Conservation (phyloP, 64 coral and sea anemone species). For the Anthopleura sola region DNA sequence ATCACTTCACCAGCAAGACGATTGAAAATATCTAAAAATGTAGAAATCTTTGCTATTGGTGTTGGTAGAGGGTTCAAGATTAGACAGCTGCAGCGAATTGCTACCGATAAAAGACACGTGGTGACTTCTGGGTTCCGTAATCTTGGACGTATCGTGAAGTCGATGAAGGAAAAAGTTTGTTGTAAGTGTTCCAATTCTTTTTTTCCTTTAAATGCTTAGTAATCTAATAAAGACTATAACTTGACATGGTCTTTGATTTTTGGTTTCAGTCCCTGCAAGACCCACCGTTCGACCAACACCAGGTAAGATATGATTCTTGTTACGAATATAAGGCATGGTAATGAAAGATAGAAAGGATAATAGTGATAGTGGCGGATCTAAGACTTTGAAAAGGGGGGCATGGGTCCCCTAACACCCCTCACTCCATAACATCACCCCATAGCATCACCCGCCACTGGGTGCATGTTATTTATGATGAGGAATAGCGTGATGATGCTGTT, state of each 20-base stretch:
- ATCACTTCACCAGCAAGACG: constrained; percentile 15
- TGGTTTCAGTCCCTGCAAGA: not conserved
- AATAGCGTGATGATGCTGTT: not conserved
- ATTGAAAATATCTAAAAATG: constrained; percentile 4
- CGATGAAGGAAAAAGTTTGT: constrained; percentile 1
- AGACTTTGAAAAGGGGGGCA: too few species aligned
- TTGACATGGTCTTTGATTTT: not conserved
- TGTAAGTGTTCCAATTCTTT: not conserved
- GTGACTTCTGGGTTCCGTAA: constrained; percentile 28
- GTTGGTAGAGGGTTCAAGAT: constrained; percentile 36
- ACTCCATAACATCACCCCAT: too few species aligned
- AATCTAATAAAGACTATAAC: too few species aligned
- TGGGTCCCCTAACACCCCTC: too few species aligned
- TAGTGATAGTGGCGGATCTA: too few species aligned
- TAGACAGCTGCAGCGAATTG: constrained; percentile 29
- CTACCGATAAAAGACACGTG: constrained; percentile 11
- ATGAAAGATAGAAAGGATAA: too few species aligned
- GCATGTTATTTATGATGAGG: too few species aligned
- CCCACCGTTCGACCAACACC: constrained; percentile 7
- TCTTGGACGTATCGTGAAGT: constrained; percentile 10
- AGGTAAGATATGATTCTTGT: constrained; percentile 14
- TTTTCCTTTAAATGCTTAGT: too few species aligned
- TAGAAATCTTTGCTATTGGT: constrained; percentile 47
- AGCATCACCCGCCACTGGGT: too few species aligned
- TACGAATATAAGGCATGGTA: not conserved